Evolutionary conservation across 2,113 vertebrate genomes (phyloP).

Genomic region (Promerops cafer): DNA sequence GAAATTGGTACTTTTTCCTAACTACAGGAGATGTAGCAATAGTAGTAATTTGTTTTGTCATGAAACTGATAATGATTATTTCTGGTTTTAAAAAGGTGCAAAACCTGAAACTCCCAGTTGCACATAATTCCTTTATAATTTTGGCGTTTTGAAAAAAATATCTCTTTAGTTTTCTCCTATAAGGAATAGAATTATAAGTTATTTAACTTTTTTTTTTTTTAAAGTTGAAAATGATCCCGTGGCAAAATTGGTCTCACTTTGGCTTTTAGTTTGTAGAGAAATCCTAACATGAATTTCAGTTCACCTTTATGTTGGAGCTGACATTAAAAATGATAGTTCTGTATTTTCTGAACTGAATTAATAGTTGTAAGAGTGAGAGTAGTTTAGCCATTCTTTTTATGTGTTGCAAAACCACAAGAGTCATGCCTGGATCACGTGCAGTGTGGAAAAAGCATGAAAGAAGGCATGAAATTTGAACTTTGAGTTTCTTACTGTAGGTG

Average conservation of each 20-base stretch:
- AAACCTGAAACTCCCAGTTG: neutral
- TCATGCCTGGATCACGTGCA: neutral
- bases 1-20: neutral
- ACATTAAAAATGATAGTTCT: neutral
- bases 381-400: neutral
- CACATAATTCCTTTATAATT: neutral
- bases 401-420: neutral
- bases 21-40: neutral
- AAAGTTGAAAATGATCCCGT: rapidly evolving
- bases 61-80: neutral
- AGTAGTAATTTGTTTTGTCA: neutral
- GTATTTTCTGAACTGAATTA: neutral
- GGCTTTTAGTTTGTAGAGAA: neutral
- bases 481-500: neutral
- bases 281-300: neutral
- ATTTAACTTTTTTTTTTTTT: neutral
- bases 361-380: neutral
- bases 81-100: neutral
- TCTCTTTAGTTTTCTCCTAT: rapidly evolving
- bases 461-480: neutral
- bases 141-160: neutral
- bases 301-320: rapidly evolving
- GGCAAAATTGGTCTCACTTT: neutral
- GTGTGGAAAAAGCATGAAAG: neutral
- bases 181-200: neutral